These are phyloP conservation scores for Malacosoma neustria DNA, from an alignment of 2,888 invertebrate genomes.

Conservation along the genomic window DNA sequence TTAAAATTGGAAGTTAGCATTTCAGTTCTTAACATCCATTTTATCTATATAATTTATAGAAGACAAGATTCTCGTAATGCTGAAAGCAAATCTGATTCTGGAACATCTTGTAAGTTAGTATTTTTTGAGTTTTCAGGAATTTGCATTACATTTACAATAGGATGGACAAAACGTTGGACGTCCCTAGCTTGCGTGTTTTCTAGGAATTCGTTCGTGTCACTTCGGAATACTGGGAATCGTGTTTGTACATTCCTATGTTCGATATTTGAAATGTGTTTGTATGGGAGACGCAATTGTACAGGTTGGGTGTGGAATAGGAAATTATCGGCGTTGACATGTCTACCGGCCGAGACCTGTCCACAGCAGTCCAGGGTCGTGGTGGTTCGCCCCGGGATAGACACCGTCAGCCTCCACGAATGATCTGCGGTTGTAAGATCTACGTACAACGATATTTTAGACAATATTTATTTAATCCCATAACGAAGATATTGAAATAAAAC, in stretches of 20 bases:
- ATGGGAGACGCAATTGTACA: not conserved
- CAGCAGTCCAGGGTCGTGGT: slow-evolving; percentile 78
- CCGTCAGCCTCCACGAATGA: slow-evolving; percentile 75
- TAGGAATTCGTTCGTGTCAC: not conserved
- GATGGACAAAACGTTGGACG: not conserved
- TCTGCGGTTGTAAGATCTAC: slow-evolving; percentile 75
- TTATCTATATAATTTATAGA: not conserved
- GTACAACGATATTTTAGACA: slow-evolving; percentile 52
- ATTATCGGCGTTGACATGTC: slow-evolving; percentile 13
- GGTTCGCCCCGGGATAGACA: slow-evolving; percentile 75
- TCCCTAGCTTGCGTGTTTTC: not conserved
- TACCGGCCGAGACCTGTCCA: slow-evolving; percentile 78
- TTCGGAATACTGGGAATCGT: not conserved
- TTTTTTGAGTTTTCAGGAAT: not conserved
- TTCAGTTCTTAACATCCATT: too few species aligned
- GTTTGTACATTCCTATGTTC: not conserved
- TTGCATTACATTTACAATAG: not conserved
- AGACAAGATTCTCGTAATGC: slow-evolving; percentile 27
- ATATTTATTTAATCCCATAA: slow-evolving; percentile 8
- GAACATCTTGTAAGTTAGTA: slow-evolving; percentile 8
- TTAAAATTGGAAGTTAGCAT: too few species aligned
- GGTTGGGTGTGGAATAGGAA: not conserved
- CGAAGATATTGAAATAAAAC: too few species aligned
- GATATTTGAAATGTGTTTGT: not conserved
- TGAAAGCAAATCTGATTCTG: slow-evolving; percentile 25